Evolutionary conservation across 2,888 invertebrate species (phyloP).

Genomic region (Eudemis profundana): DNA sequence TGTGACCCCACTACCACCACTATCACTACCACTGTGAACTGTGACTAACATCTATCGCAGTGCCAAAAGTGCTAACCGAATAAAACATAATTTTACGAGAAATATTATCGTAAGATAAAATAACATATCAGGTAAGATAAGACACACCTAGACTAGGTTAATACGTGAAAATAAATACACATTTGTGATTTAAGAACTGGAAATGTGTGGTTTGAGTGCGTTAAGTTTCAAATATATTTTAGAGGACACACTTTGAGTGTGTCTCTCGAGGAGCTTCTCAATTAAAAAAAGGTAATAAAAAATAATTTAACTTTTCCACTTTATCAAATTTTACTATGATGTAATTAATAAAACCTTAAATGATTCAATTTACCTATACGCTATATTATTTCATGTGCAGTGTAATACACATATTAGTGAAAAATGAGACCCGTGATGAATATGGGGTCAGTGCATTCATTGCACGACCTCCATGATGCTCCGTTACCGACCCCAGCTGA

Average conservation of each 20-base stretch:
- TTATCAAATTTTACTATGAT: no score
- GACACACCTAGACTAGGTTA: conserved; percentile 11
- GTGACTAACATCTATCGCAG: background rate
- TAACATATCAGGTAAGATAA: conserved; percentile 29
- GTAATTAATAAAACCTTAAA: no score
- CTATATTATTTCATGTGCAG: background rate
- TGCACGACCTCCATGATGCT: conserved; percentile 19
- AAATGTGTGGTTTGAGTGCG: no score
- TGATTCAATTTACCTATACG: no score
- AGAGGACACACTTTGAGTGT: no score
- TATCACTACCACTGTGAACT: conserved; percentile 1
- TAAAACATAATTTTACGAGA: background rate
- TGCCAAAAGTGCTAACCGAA: background rate
- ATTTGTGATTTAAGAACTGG: background rate
- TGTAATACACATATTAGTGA: background rate
- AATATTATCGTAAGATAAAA: conserved; percentile 36
- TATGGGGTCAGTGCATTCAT: conserved; percentile 22
- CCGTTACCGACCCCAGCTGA: conserved; percentile 28
- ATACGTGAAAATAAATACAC: conserved; percentile 8
- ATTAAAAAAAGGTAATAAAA: no score
- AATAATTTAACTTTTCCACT: no score
- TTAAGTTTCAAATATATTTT: no score
- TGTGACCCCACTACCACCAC: no score
- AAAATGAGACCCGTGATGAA: conserved; percentile 27
- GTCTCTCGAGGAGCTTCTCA: no score